Evolutionary conservation across 30 jellyfish, hydroid and myxozoan genomes (phyloP).

Genomic region (Aurelia aurita complex sp. Pacific): DNA sequence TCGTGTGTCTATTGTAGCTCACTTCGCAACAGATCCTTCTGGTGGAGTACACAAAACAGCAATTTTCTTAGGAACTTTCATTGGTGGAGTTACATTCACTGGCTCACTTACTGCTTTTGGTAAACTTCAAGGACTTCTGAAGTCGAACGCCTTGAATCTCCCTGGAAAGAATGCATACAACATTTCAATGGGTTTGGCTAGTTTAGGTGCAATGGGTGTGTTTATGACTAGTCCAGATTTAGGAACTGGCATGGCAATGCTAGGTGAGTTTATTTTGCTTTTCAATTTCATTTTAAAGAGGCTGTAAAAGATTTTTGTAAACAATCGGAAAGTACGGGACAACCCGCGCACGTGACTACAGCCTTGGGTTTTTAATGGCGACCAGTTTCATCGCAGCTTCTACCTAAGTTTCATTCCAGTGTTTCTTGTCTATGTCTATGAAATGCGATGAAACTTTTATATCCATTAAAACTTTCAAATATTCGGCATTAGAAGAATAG

Average conservation of each 20-base stretch:
- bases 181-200: conserved; percentile 87
- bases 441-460: too few relatives aligned
- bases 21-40: conserved; percentile 91
- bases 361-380: too few relatives aligned
- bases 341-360: too few relatives aligned
- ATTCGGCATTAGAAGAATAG: too few relatives aligned
- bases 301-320: too few relatives aligned
- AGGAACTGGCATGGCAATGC: conserved; percentile 79
- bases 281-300: background rate
- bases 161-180: conserved; percentile 94
- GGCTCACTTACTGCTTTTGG: conserved; percentile 98
- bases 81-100: conserved; percentile 96
- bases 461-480: too few relatives aligned
- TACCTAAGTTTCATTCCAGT: too few relatives aligned
- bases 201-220: conserved; percentile 91
- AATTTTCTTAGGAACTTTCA: conserved; percentile 90
- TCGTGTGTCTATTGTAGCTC: conserved; percentile 29
- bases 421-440: too few relatives aligned
- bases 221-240: conserved; percentile 86
- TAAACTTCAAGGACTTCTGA: conserved; percentile 90
- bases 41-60: conserved; percentile 96
- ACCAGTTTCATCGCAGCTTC: too few relatives aligned
- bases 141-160: conserved; percentile 78
- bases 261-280: conserved; percentile 57
- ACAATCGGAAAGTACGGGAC: too few relatives aligned